Conservation (phyloP, 1,140 invertebrate species). For the Atta cephalotes region DNA sequence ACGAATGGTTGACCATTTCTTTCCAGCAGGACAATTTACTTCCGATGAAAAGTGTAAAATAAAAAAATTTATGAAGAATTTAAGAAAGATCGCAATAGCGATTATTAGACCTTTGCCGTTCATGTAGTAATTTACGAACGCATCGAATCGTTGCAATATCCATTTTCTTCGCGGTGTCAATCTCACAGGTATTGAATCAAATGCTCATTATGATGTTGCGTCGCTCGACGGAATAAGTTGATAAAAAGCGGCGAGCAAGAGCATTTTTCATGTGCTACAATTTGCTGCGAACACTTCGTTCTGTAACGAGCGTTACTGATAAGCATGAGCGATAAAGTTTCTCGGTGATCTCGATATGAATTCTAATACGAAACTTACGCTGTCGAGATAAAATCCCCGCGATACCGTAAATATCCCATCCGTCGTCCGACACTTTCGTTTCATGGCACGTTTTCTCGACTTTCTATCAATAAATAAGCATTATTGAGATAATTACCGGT, state of each 20-base stretch:
- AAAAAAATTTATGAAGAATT: not conserved
- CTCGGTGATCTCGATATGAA: slow-evolving; percentile 11
- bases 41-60: not conserved
- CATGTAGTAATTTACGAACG: slow-evolving; percentile 14
- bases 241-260: not conserved
- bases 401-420: slow-evolving; percentile 21
- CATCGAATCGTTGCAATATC: not conserved
- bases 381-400: slow-evolving; percentile 38
- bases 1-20: slow-evolving; percentile 5
- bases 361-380: slow-evolving; percentile 11
- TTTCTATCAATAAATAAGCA: slow-evolving; percentile 70
- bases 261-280: not conserved
- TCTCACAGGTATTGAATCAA: slow-evolving; percentile 6
- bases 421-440: slow-evolving; percentile 63
- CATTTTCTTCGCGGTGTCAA: not conserved
- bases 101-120: slow-evolving; percentile 32
- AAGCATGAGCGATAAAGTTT: slow-evolving; percentile 21
- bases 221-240: not conserved
- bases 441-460: slow-evolving; percentile 49
- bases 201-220: not conserved
- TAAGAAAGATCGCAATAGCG: slow-evolving; percentile 20
- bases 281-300: not conserved
- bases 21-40: not conserved
- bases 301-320: not conserved
- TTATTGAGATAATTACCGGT: slow-evolving; percentile 43